Percentiles rank a stretch among this genome's conserved stretches.
These are phyloP conservation scores for Grammomys surdaster DNA, from an alignment of 2,113 vertebrate species.

Conservation along the genomic window DNA sequence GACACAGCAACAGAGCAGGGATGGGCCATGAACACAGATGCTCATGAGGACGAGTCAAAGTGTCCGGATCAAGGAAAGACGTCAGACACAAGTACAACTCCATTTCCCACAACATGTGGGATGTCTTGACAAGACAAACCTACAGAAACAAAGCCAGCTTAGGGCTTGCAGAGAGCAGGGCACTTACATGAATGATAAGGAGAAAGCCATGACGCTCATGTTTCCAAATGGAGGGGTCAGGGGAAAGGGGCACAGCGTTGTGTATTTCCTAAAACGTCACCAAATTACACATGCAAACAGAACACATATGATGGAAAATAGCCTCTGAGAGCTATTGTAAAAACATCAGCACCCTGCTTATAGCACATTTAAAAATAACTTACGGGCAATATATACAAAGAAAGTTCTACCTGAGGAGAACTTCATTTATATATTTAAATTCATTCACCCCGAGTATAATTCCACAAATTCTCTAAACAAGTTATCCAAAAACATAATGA, in stretches of 20 bases:
- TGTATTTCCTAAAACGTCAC: neutral
- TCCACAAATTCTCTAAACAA: neutral
- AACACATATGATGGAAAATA: neutral
- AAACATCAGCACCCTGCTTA: neutral
- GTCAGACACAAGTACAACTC: neutral
- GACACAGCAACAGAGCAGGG: neutral
- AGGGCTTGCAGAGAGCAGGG: no score
- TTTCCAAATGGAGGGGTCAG: neutral
- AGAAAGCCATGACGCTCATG: neutral
- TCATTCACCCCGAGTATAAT: neutral
- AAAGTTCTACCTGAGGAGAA: neutral
- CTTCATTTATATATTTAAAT: neutral
- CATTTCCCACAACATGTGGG: neutral
- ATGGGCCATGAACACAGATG: fast-evolving
- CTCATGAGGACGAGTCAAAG: neutral
- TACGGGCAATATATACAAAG: neutral
- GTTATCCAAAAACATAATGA: neutral
- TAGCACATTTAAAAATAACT: neutral
- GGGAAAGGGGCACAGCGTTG: neutral
- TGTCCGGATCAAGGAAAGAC: neutral
- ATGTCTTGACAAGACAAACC: neutral
- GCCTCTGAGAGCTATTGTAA: neutral
- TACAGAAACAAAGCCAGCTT: neutral
- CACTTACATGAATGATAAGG: neutral
- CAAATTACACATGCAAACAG: neutral